A percentile compares a stretch with the other conserved stretches of the same genome.
phyloP scores from a whole-genome alignment of 2,113 vertebrate species.

The Oreochromis tanganicae region DNA sequence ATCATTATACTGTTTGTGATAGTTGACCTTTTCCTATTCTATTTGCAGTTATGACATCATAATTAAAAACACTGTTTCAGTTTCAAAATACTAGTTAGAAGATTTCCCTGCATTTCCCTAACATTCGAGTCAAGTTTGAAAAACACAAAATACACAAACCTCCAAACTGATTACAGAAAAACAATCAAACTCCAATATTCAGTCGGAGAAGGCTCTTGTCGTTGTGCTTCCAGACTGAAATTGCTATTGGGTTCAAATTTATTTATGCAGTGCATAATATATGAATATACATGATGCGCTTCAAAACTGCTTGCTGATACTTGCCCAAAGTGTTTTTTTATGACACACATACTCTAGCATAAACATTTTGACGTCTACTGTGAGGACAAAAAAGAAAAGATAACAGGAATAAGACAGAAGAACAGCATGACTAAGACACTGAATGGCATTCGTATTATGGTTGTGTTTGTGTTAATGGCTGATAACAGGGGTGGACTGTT shows the following conservation, averaged over 20 bases:
- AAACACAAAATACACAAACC: background rate
- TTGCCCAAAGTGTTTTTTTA: background rate
- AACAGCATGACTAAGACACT: background rate
- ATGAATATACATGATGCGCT: background rate
- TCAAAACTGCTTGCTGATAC: background rate
- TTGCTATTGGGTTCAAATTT: background rate
- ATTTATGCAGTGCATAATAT: background rate
- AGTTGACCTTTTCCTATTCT: background rate
- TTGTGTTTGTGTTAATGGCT: background rate
- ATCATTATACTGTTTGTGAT: background rate
- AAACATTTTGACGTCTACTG: background rate
- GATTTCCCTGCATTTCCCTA: background rate
- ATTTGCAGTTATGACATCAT: background rate
- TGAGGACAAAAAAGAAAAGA: background rate
- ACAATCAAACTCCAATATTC: background rate
- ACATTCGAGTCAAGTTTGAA: background rate
- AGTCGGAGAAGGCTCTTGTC: background rate
- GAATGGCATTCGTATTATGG: background rate
- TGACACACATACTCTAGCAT: background rate
- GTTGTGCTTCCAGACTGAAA: background rate
- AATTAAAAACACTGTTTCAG: background rate
- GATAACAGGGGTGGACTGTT: background rate
- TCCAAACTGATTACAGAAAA: background rate
- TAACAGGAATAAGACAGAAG: background rate
- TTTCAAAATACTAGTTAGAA: background rate